Percentiles rank a stretch among this genome's conserved stretches.
Conservation (phyloP, 2,797 vertebrate genomes). For the Aldrovandia affinis region DNA sequence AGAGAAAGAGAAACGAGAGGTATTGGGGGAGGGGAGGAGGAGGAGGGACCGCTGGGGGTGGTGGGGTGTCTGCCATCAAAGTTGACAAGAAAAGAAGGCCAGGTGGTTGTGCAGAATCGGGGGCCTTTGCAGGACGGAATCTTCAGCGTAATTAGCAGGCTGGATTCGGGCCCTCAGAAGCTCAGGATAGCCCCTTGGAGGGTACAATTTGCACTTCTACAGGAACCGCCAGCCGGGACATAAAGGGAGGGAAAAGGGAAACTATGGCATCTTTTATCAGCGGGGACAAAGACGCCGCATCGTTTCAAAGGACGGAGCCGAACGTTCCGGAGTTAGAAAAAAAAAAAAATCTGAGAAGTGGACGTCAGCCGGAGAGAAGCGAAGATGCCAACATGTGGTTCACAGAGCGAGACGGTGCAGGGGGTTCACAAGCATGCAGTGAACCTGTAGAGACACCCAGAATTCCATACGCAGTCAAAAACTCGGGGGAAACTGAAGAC, state of each 20-base stretch:
- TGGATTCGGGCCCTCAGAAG: conserved; percentile 66
- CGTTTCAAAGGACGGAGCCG: conserved; percentile 75
- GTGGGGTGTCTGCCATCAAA: conserved; percentile 79
- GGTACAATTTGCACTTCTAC: conserved; percentile 82
- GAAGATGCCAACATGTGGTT: conserved; percentile 72
- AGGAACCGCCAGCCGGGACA: conserved; percentile 73
- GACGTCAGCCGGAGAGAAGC: conserved; percentile 59
- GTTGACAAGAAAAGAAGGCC: conserved; percentile 79
- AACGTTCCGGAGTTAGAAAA: conserved; percentile 58
- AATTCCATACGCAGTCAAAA: conserved; percentile 38
- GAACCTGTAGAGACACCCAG: conserved; percentile 43
- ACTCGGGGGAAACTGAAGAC: conserved; percentile 12
- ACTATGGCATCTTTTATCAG: conserved; percentile 79
- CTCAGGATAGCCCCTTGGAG: conserved; percentile 73
- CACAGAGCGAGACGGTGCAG: conserved; percentile 62
- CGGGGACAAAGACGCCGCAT: conserved; percentile 76
- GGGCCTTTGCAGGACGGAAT: conserved; percentile 64
- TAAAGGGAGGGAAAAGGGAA: conserved; percentile 77
- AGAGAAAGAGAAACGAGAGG: conserved; percentile 60
- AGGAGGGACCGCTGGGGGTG: conserved; percentile 59
- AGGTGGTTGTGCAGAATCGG: conserved; percentile 76
- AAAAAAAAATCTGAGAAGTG: conserved; percentile 68
- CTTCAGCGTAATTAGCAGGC: conserved; percentile 74
- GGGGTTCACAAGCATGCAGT: conserved; percentile 43
- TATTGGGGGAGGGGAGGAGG: conserved; percentile 49